Conservation (phyloP, 2,113 vertebrate species). For the Labrus mixtus region DNA sequence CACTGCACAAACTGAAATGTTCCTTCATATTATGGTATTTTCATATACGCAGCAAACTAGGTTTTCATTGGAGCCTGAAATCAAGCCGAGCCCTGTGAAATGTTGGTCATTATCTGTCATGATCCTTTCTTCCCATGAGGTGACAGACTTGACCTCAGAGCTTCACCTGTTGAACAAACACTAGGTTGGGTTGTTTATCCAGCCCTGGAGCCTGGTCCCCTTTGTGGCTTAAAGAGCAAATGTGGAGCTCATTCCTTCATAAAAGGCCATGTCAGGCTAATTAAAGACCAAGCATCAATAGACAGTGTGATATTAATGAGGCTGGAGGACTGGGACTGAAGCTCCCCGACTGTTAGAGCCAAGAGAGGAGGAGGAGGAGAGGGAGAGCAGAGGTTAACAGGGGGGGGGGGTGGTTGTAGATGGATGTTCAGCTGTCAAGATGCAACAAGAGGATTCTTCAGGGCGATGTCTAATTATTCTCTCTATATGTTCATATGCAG, state of each 20-base stretch:
- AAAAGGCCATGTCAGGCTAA: slow-evolving; percentile 9
- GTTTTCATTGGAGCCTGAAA: too few relatives aligned
- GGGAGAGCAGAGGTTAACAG: not conserved
- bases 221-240: slow-evolving; percentile 12
- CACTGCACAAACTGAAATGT: too few relatives aligned
- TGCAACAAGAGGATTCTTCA: too few relatives aligned
- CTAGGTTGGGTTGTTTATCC: slow-evolving; percentile 12
- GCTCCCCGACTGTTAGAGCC: not conserved
- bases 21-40: too few relatives aligned
- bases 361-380: not conserved
- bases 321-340: slow-evolving; percentile 2
- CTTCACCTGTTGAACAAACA: not conserved
- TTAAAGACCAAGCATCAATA: slow-evolving; percentile 45
- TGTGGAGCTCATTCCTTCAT: slow-evolving; percentile 34
- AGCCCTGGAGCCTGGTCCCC: not conserved
- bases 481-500: too few relatives aligned
- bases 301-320: slow-evolving; percentile 48
- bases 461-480: too few relatives aligned
- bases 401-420: too few relatives aligned
- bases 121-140: not conserved
- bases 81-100: not conserved
- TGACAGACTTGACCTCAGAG: not conserved
- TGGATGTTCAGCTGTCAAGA: not conserved
- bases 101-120: not conserved
- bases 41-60: too few relatives aligned